phyloP scores from a whole-genome alignment of 2,888 invertebrate species.

The Rosalia funebris region DNA sequence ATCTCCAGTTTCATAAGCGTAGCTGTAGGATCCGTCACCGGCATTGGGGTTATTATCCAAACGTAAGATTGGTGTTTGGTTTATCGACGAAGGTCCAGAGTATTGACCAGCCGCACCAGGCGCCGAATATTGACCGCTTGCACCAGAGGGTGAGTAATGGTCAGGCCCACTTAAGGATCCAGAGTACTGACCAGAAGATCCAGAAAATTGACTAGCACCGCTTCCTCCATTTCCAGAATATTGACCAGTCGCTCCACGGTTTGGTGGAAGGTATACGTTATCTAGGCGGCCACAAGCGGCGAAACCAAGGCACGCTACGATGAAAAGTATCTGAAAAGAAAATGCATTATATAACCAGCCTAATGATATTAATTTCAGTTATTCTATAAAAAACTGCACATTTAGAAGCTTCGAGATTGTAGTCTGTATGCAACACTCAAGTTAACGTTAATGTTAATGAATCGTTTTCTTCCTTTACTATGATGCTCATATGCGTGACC shows the following conservation, averaged over 20 bases:
- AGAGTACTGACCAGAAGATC: neutral
- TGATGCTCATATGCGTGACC: conserved; percentile 10
- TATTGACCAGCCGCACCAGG: conserved; percentile 1
- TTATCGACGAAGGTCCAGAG: neutral
- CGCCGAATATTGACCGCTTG: conserved; percentile 9
- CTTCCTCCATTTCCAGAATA: too few relatives aligned
- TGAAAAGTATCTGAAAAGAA: conserved; percentile 18
- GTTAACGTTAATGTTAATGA: neutral
- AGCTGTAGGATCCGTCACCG: conserved; percentile 50
- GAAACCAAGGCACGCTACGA: conserved; percentile 39
- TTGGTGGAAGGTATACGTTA: conserved; percentile 46
- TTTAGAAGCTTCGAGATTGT: neutral
- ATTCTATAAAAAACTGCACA: neutral
- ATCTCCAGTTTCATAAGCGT: conserved; percentile 68
- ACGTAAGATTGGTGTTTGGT: conserved; percentile 12
- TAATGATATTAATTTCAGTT: too few relatives aligned
- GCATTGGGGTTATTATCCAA: conserved; percentile 43
- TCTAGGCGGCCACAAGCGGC: conserved; percentile 47
- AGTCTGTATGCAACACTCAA: neutral
- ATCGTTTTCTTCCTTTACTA: neutral
- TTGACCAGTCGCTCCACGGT: conserved; percentile 2
- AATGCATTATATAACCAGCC: neutral
- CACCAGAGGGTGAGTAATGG: too few relatives aligned
- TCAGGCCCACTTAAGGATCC: too few relatives aligned
- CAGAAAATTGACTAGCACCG: conserved; percentile 8